Evolutionary conservation across 2,797 vertebrate genomes (phyloP).

Genomic region (Acrossocheilus fasciatus): DNA sequence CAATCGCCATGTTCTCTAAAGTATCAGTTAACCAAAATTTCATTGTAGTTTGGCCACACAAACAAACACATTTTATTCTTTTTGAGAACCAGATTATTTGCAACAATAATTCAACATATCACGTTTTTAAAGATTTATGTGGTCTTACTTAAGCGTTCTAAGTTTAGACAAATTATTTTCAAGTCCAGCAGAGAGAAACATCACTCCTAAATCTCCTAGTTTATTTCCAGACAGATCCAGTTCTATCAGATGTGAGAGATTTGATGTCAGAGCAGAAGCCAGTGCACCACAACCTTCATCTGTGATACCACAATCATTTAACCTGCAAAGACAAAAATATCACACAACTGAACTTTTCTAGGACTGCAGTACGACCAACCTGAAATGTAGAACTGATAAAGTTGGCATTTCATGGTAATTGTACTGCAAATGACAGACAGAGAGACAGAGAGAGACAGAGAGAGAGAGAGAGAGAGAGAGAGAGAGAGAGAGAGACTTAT

Average conservation of each 20-base stretch:
- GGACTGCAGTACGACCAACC: not conserved
- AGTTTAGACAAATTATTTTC: not conserved
- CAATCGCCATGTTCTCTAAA: not conserved
- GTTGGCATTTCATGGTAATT: not conserved
- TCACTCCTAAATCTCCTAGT: not conserved
- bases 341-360: not conserved
- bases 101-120: not conserved
- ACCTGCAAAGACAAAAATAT: not conserved
- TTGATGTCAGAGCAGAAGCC: not conserved
- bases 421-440: not conserved
- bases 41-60: not conserved
- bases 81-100: not conserved
- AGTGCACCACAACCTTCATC: not conserved
- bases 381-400: not conserved
- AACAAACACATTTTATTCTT: not conserved
- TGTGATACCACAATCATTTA: constrained; percentile 6
- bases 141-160: not conserved
- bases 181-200: not conserved
- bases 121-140: not conserved
- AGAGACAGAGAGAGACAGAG: not conserved
- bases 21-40: not conserved
- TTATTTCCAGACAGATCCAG: not conserved
- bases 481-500: not conserved
- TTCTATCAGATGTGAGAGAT: not conserved
- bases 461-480: not conserved